Evolutionary conservation across 2,797 vertebrate species (phyloP), one percentile per base, ranked within the genome.

Genomic region (Xenops minutus): DNA sequence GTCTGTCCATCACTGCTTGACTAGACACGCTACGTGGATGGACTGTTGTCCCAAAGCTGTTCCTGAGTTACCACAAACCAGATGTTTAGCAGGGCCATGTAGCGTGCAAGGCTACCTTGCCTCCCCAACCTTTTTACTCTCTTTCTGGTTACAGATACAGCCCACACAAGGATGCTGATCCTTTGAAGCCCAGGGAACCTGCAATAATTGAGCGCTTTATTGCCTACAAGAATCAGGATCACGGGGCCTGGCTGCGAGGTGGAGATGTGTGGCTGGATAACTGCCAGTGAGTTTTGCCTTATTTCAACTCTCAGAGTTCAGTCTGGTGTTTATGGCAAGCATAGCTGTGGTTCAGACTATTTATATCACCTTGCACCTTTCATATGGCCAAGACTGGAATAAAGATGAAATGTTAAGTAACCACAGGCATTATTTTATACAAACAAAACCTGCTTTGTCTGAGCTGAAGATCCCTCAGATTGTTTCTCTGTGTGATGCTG

Each of bases 211-310:
- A 98, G 34, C 97, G 95, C 93, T 99, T 99, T 73, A 98, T 98
- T 9, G 99, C 99, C 91, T 99, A 99, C 96, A 99, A 99, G 98
- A 99, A 99, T 97, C 99, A 99, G 97, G 99, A 99, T 94, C 99
- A 99, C 0, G 99, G 99, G 39, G 99, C 99, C 88, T 99, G 99
- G 99, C 98, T 99, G 89, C 98, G 99, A 39, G 99, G 99, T 76
- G 99, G 99, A 75, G 99, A 99, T 20, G 98, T 99, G 78, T 99
- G 99, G 99, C 96, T 99, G 97, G 98, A 99, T 44, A 96, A 98
- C 97, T 99, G 99, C 98, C 98, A 99, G 99, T 99, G 96, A 99
- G 99, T 98, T 67, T 95, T 97, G 94, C 97, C 97, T 96, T 82
- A 79, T 84, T 96, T 97, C 96, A 97, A 96, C 93, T 83, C 95